Evolutionary conservation across 1,140 invertebrate genomes (phyloP).

Genomic region (Aphis gossypii): DNA sequence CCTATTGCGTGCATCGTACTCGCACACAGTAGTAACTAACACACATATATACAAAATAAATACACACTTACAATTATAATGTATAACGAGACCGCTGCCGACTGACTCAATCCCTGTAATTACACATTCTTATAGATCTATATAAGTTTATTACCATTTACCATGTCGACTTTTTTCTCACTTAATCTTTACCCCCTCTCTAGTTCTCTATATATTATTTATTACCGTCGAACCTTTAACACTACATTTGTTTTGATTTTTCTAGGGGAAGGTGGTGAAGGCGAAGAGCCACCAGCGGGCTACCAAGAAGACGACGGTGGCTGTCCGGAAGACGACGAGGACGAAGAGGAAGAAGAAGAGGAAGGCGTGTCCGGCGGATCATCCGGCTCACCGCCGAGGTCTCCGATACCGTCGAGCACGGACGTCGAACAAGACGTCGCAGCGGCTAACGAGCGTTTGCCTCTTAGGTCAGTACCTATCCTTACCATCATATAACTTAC

Average conservation of each 20-base stretch:
- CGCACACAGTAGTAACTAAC: background rate
- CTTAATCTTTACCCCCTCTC: background rate
- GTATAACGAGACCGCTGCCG: background rate
- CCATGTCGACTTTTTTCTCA: background rate
- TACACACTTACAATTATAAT: background rate
- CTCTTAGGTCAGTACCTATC: constrained; percentile 31
- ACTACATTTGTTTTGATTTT: constrained; percentile 57
- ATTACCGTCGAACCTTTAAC: background rate
- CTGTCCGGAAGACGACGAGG: constrained; percentile 61
- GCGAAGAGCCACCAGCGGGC: constrained; percentile 62
- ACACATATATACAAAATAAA: no score
- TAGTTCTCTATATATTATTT: background rate
- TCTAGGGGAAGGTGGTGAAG: constrained; percentile 63
- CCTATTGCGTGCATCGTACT: background rate
- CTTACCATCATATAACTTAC: background rate
- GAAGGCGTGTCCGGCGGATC: constrained; percentile 60
- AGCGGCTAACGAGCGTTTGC: constrained; percentile 58
- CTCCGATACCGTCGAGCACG: constrained; percentile 60
- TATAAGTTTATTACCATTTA: background rate
- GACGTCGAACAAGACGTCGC: constrained; percentile 59
- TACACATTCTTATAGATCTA: background rate
- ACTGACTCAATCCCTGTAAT: background rate
- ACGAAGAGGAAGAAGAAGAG: constrained; percentile 62
- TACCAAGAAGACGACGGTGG: constrained; percentile 62
- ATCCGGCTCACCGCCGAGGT: constrained; percentile 60